Base-by-base conservation (phyloP, 2,888 invertebrate genomes). In the Eustalomyia histrio region DNA sequence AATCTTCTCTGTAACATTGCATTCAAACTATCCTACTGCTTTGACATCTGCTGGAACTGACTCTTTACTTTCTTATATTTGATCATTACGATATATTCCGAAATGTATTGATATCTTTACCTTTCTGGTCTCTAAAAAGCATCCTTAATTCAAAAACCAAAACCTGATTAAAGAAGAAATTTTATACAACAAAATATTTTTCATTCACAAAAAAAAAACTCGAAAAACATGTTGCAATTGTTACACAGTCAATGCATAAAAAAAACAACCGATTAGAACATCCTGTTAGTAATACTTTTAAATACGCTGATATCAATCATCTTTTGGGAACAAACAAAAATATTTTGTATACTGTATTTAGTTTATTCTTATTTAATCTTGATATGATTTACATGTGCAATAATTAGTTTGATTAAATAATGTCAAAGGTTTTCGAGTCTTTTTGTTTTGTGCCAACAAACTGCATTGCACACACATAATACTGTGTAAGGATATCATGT, bases 351-450 rank as follows among this genome's bases (percentile, higher is more conserved):
- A 17, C 21, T 63, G 16, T 21, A n/a, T 39, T 8, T 14, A 75
- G 9, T 43, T 63, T 64, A 24, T 67, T 57, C 50, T 58, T 61
- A 39, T 60, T 33, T 39, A 78, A 85, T 85, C 85, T 83, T 79
- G 86, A 86, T 86, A 86, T 78, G 84, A 84, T 85, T 85, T 85
- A 84, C 86, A 85, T 86, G 87, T 84, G 84, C 86, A 84, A 86
- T 88, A 88, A 88, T 88, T 89, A 85, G 86, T 83, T 69, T 76
- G 81, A 82, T 82, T 80, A 79, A 76, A 76, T 76, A 76, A 76
- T 82, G 82, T 79, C 82, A 82, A 82, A 79, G 79, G 82, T 79
- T 67, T 68, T 69, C 29, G 16, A 53, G 65, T 52, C 47, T 63
- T 52, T 18, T 33, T 39, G 14, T 55, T 39, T 65, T 53, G 52